Percentiles rank a stretch among this genome's conserved stretches.
Conservation (phyloP, 1,140 invertebrate species). For the Sminthurides bifidus region DNA sequence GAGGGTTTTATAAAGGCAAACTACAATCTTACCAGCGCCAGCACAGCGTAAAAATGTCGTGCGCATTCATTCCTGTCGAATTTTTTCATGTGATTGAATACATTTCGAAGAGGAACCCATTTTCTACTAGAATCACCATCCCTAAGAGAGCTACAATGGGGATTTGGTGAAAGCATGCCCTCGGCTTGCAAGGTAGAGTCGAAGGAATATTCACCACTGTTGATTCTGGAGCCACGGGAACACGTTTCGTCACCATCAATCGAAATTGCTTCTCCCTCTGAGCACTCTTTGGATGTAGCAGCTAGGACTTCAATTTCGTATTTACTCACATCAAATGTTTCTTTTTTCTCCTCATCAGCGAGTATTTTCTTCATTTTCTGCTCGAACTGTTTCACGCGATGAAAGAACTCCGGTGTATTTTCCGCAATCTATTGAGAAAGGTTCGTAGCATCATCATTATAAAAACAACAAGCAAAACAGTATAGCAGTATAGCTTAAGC, state of each 20-base stretch:
- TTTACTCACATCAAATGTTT: slow-evolving; percentile 25
- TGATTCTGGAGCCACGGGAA: too few relatives aligned
- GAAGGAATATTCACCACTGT: neutral
- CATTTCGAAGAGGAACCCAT: slow-evolving; percentile 19
- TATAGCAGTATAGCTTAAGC: neutral
- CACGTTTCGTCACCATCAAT: too few relatives aligned
- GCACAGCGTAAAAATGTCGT: slow-evolving; percentile 22
- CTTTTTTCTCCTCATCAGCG: slow-evolving; percentile 15
- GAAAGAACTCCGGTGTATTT: slow-evolving; percentile 15
- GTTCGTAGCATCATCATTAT: neutral
- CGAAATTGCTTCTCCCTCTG: slow-evolving; percentile 6
- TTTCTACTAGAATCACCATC: slow-evolving; percentile 9
- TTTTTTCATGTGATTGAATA: slow-evolving; percentile 25
- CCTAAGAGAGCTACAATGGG: neutral
- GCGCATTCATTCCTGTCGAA: slow-evolving; percentile 15
- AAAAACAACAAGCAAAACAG: neutral
- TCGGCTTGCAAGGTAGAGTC: neutral
- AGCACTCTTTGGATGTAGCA: slow-evolving; percentile 11
- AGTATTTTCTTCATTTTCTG: slow-evolving; percentile 23
- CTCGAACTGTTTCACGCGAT: slow-evolving; percentile 19
- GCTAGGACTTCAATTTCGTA: slow-evolving; percentile 28
- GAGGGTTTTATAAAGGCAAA: neutral
- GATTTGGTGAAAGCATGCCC: slow-evolving; percentile 3
- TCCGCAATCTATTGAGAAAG: slow-evolving; percentile 15
- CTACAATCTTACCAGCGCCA: slow-evolving; percentile 17